Conservation (phyloP, 2,888 invertebrate species). For the Drosophila austrosaltans region DNA sequence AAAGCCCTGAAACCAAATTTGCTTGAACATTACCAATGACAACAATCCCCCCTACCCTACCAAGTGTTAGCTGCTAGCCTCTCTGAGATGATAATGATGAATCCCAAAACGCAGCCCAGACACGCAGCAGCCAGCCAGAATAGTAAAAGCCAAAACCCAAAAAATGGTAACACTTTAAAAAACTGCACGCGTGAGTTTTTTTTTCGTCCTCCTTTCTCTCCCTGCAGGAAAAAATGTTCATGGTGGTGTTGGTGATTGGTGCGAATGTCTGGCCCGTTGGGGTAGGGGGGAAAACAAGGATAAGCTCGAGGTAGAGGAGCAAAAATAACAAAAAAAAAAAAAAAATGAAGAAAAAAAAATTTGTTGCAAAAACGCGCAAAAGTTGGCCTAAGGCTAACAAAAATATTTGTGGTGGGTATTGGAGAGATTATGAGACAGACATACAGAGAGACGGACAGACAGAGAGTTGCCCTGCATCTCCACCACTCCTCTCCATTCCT, state of each 20-base stretch:
- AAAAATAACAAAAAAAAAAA: constrained; percentile 2
- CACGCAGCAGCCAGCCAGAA: constrained; percentile 26
- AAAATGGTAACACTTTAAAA: constrained; percentile 50
- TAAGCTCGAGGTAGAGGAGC: constrained; percentile 10
- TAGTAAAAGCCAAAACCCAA: constrained; percentile 9
- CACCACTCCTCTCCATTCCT: not conserved
- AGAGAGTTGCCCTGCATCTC: not conserved
- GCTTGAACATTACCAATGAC: constrained; percentile 42
- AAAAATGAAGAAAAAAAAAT: constrained; percentile 29
- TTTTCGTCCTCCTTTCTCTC: not conserved
- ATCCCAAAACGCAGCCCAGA: constrained; percentile 39
- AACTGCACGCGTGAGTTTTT: constrained; percentile 39
- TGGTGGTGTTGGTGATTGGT: constrained; percentile 12
- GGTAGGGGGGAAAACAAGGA: not conserved
- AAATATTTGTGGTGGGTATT: constrained; percentile 28
- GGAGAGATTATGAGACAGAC: constrained; percentile 33
- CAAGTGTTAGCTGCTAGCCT: constrained; percentile 18
- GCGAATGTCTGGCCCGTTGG: not conserved
- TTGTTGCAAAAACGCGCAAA: constrained; percentile 40
- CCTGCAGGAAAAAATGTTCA: constrained; percentile 35
- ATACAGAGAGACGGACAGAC: constrained; percentile 12
- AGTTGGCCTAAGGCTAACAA: constrained; percentile 50
- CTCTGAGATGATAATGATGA: constrained; percentile 49
- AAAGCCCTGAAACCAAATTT: constrained; percentile 35
- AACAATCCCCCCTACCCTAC: constrained; percentile 23